Percentiles rank a stretch among this genome's conserved stretches.
These are phyloP conservation scores for Cydia strobilella DNA, from an alignment of 1,140 invertebrate species.

Conservation along the genomic window DNA sequence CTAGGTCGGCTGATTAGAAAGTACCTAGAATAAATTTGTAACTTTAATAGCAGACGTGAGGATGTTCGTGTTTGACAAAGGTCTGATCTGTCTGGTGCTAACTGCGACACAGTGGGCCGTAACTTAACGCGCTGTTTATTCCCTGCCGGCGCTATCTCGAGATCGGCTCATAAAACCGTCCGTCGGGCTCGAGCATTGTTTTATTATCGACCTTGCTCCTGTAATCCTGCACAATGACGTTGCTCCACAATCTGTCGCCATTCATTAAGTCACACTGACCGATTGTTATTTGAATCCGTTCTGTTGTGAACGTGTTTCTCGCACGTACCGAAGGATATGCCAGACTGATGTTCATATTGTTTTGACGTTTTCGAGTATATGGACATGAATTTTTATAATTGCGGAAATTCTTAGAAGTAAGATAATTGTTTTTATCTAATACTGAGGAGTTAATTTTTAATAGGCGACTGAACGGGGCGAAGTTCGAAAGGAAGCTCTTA, in stretches of 20 bases:
- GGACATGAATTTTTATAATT: neutral
- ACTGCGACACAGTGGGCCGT: conserved; percentile 31
- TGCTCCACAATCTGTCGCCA: conserved; percentile 51
- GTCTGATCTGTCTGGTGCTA: conserved; percentile 31
- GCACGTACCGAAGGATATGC: conserved; percentile 40
- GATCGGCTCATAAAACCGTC: conserved; percentile 59
- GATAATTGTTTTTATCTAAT: neutral
- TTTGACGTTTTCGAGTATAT: neutral
- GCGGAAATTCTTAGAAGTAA: neutral
- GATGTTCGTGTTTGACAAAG: conserved; percentile 28
- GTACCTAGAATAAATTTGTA: conserved; percentile 36
- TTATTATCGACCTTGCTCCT: conserved; percentile 55
- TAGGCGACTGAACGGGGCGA: conserved; percentile 25
- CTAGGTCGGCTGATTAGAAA: too few species aligned
- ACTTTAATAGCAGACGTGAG: conserved; percentile 45
- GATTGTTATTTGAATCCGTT: conserved; percentile 49
- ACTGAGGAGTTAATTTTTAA: conserved; percentile 24
- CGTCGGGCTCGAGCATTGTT: conserved; percentile 55
- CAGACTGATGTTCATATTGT: neutral
- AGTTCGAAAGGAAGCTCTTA: conserved; percentile 39
- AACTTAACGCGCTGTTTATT: conserved; percentile 60
- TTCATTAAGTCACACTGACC: conserved; percentile 52
- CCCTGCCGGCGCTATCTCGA: conserved; percentile 52
- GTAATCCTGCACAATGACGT: conserved; percentile 53
- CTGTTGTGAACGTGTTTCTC: conserved; percentile 37